Evolutionary conservation across 2,113 vertebrate genomes (phyloP).

Genomic region (Erpornis zantholeuca): DNA sequence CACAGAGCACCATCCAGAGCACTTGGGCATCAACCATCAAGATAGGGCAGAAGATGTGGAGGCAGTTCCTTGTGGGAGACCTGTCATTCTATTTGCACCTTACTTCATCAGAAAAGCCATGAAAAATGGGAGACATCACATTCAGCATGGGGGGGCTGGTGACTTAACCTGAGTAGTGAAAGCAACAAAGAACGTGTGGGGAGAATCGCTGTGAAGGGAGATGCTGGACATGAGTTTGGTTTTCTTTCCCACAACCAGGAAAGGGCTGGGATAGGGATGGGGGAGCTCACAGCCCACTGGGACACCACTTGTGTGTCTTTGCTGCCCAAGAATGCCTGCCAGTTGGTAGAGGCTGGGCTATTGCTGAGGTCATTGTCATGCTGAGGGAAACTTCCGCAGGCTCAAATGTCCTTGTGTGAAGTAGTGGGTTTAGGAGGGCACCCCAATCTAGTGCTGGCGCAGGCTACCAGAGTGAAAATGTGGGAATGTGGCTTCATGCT

Average conservation of each 20-base stretch:
- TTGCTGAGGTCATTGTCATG: neutral
- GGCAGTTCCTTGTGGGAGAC: neutral
- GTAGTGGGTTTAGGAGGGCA: neutral
- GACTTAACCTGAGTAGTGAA: neutral
- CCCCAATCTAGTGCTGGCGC: rapidly evolving
- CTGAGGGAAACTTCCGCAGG: neutral
- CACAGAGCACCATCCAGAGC: neutral
- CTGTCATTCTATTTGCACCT: neutral
- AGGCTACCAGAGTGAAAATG: neutral
- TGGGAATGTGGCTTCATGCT: neutral
- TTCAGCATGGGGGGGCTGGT: neutral
- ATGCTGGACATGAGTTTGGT: neutral
- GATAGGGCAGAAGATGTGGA: neutral
- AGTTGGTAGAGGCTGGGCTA: neutral
- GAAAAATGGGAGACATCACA: neutral
- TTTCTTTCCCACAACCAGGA: neutral
- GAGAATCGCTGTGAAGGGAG: neutral
- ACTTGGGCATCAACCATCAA: neutral
- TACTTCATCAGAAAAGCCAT: neutral
- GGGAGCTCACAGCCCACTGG: neutral
- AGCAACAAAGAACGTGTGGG: rapidly evolving
- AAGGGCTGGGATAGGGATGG: neutral
- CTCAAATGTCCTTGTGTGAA: neutral
- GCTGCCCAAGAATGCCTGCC: neutral
- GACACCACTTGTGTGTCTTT: neutral